Conservation (phyloP, 1,140 invertebrate genomes). For the Lamellibrachia luymesi region DNA sequence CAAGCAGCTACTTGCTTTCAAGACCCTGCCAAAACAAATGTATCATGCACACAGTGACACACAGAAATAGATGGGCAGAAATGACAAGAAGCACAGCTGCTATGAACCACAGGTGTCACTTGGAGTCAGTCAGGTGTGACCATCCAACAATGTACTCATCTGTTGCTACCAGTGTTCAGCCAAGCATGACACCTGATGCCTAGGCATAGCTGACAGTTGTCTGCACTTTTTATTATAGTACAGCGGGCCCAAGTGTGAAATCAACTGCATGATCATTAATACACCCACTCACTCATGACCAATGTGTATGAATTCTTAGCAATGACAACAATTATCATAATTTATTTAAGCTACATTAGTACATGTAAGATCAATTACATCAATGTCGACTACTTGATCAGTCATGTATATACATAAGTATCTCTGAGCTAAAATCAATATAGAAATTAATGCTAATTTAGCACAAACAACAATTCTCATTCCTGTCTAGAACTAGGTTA, state of each 20-base stretch:
- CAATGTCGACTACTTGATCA: not conserved
- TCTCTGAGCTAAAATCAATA: not conserved
- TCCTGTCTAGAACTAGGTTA: not conserved
- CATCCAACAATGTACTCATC: not conserved
- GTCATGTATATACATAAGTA: not conserved
- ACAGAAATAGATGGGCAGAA: not conserved
- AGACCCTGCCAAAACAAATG: not conserved
- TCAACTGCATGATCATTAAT: not conserved
- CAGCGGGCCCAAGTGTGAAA: not conserved
- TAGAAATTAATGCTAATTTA: not conserved
- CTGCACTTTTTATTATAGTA: not conserved
- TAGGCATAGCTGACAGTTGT: not conserved
- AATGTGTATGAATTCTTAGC: not conserved
- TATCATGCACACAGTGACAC: not conserved
- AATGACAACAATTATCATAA: not conserved
- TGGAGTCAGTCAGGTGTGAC: not conserved
- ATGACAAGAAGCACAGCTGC: not conserved
- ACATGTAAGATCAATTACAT: not conserved
- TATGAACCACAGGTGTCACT: not conserved
- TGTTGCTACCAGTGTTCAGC: not conserved
- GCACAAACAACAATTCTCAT: not conserved
- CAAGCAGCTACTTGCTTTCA: not conserved
- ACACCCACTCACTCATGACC: not conserved
- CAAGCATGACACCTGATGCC: not conserved
- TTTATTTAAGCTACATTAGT: not conserved